Base-by-base conservation (phyloP, 2,888 invertebrate species). In the Diaphora mendica region DNA sequence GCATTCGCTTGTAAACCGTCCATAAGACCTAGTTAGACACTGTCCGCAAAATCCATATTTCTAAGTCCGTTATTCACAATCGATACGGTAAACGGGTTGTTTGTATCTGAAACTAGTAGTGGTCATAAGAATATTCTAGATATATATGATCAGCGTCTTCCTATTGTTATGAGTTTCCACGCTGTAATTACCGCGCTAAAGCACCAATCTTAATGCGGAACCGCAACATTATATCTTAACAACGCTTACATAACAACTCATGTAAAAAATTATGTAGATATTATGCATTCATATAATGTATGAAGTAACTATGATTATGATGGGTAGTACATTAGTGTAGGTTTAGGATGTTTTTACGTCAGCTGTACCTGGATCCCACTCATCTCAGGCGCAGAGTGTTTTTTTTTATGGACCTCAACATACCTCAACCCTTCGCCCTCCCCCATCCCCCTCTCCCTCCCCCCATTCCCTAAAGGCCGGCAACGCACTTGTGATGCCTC, bases 241-340 rank as follows among this genome's bases (percentile, higher is more conserved):
- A 76, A 79, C 64, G 77, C 82, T 88, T 88, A 86, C 85, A 85
- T 87, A 89, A 86, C 78, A 69, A 86, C 73, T 81, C 72, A 75
- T 67, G 79, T 82, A 86, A 86, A 51, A 86, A 81, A 84, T 81
- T 77, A 75, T 62, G 30, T 62, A 30, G 62, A 75, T 55, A 69
- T 66, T 75, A 73, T 79, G 23, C 23, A 55, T 55, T 23, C 23
- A 9, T 55, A n/a, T 55, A n/a, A n/a, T 76, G 74, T 79, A 69
- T 74, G 70, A 69, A 77, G 74, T 80, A 82, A 70, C 55, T 62
- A 68, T 81, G 78, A 75, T 79, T 81, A 79, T 65, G 71, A 64
- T 68, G 55, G 44, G 44, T 64, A 68, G 13, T 26, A 26, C 3
- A 33, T 33, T 33, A 33, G 33, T 59, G 2, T 20, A 48, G 20